Evolutionary conservation across 2,113 vertebrate species (phyloP), one percentile per base, ranked within the genome.

Genomic region (Verasper variegatus): DNA sequence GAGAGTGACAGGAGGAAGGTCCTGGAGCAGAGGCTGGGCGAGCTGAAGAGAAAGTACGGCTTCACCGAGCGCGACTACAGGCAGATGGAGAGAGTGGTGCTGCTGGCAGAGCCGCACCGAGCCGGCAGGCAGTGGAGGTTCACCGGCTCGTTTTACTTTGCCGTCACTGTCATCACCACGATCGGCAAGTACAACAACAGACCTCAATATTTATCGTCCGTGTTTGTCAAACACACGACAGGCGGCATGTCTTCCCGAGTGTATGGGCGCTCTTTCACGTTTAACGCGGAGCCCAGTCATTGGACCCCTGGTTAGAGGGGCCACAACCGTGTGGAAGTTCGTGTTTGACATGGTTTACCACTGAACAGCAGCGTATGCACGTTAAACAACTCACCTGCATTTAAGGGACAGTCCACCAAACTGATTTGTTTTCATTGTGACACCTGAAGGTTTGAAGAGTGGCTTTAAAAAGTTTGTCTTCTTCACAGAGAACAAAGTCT

Each of bases 121-220:
- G 95, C 95, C 60, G 96, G 95, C 1, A 86, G 90, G 31, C 96
- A 96, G 93, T 97, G 96, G 96, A 94, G 95, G 89, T 96, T 97
- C 76, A 92, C 95, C 31, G 95, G 97, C 21, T 96, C 96, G 61
- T 96, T 98, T 88, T 97, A 97, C 79, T 97, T 98, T 82, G 96
- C 96, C 91, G 96, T 97, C 94, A 96, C 96, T 0, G 96, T 97
- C 66, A 95, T 98, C 94, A 97, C 96, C 65, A 97, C 97, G 27
- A 96, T 96, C 81, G 96, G 96, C 94, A 92, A 96, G 96, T 88
- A 69, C 31, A 31, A 6, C 31, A 31, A 31, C 31, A 31, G 31
- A 31, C 31, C 6, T 1, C 31, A 8, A 31, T 31, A 31, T 31
- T 5, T 6, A 7, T 31, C 21, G 8, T 2, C 7, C 21, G 42